Conservation (phyloP, 2,797 vertebrate genomes). For the Enteromius trimaculatus region DNA sequence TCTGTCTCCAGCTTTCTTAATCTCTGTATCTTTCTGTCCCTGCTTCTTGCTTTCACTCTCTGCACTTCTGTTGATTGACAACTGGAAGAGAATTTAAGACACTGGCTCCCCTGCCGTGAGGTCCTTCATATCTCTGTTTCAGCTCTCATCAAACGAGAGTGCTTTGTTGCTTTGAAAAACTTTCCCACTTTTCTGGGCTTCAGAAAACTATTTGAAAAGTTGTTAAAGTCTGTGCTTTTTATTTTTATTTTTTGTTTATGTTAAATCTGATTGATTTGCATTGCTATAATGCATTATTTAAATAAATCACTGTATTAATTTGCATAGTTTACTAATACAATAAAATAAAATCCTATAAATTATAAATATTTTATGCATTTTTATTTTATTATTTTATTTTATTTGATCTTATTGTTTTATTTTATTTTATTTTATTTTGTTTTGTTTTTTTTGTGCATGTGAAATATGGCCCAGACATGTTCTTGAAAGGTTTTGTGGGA, state of each 20-base stretch:
- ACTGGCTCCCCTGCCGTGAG: conserved; percentile 6
- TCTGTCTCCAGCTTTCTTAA: conserved; percentile 3
- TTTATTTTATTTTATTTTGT: too few species aligned
- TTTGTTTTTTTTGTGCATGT: not conserved
- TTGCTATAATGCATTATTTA: not conserved
- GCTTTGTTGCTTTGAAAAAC: conserved; percentile 26
- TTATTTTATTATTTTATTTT: not conserved
- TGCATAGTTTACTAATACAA: not conserved
- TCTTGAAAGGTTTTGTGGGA: not conserved
- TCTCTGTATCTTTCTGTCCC: conserved; percentile 12
- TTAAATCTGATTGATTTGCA: not conserved
- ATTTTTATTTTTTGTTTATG: not conserved
- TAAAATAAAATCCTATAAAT: not conserved
- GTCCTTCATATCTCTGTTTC: conserved; percentile 21
- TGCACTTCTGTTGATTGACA: conserved; percentile 16
- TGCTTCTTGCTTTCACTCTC: not conserved
- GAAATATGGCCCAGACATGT: not conserved
- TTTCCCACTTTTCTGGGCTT: conserved; percentile 1
- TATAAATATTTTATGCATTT: not conserved
- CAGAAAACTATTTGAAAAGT: not conserved
- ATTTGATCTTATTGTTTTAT: too few species aligned
- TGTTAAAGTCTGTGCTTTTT: not conserved
- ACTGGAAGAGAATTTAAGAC: conserved; percentile 8
- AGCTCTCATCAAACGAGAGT: conserved; percentile 7
- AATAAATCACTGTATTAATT: not conserved